These are phyloP conservation scores for Aix galericulata DNA, from an alignment of 2,113 vertebrate species.

Conservation along the genomic window DNA sequence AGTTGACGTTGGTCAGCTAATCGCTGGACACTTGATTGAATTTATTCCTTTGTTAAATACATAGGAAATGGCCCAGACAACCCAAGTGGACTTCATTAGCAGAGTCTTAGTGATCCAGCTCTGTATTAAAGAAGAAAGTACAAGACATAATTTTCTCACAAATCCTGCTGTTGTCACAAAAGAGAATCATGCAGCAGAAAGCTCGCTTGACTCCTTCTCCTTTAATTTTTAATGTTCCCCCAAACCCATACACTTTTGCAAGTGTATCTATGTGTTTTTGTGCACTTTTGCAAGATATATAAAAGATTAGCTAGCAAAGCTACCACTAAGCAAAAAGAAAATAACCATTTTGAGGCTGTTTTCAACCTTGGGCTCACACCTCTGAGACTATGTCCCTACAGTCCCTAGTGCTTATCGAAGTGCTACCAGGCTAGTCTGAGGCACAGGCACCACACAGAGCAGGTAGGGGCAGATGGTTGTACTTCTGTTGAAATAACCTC, in stretches of 20 bases:
- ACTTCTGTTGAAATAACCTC: neutral
- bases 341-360: neutral
- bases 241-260: neutral
- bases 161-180: neutral
- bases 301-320: neutral
- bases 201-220: neutral
- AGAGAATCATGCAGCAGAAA: neutral
- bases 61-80: neutral
- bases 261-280: neutral
- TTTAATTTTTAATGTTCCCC: neutral
- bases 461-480: neutral
- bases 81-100: neutral
- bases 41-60: constrained; percentile 3
- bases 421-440: neutral
- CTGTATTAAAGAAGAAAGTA: neutral
- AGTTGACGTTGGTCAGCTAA: neutral
- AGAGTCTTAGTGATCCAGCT: neutral
- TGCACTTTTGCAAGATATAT: neutral
- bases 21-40: neutral
- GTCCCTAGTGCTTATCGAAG: neutral
- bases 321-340: neutral
- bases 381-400: neutral
- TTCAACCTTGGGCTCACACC: neutral
- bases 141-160: neutral
- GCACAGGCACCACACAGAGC: neutral